Conservation (phyloP, 1,140 invertebrate species). For the Campoletis sonorensis region DNA sequence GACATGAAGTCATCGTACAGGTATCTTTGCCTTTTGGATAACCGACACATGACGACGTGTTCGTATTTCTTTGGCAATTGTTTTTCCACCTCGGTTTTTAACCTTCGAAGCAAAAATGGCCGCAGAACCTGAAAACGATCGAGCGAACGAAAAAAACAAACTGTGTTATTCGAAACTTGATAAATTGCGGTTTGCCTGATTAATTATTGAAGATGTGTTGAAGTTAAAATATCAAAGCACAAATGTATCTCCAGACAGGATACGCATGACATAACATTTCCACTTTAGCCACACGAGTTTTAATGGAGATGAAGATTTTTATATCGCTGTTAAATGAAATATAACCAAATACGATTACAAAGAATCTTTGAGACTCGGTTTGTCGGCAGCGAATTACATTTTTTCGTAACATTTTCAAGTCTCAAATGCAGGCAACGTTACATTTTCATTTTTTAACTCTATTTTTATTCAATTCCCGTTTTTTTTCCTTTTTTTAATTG, state of each 20-base stretch:
- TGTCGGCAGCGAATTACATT: constrained; percentile 65
- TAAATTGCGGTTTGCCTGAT: not conserved
- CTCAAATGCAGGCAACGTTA: too few species aligned
- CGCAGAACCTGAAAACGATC: constrained; percentile 86
- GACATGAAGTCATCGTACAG: constrained; percentile 99
- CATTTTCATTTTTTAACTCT: not conserved
- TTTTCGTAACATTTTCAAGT: not conserved
- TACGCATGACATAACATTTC: constrained; percentile 64
- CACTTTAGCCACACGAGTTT: constrained; percentile 68
- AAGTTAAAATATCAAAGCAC: not conserved
- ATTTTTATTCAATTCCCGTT: constrained; percentile 16
- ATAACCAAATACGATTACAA: constrained; percentile 52
- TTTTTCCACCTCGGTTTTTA: constrained; percentile 99
- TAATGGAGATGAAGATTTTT: constrained; percentile 65
- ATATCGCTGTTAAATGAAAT: constrained; percentile 62
- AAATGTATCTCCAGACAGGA: constrained; percentile 70
- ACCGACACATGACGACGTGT: constrained; percentile 95
- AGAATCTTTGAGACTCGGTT: constrained; percentile 50
- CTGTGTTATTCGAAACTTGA: not conserved
- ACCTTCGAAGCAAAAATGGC: constrained; percentile 95
- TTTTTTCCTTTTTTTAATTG: constrained; percentile 4
- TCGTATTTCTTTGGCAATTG: constrained; percentile 99
- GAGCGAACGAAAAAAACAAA: constrained; percentile 47
- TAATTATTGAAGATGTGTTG: not conserved
- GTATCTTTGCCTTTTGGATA: constrained; percentile 97